These are phyloP conservation scores for Mythimna ferrago DNA, from an alignment of 2,888 invertebrate species.

Conservation along the genomic window DNA sequence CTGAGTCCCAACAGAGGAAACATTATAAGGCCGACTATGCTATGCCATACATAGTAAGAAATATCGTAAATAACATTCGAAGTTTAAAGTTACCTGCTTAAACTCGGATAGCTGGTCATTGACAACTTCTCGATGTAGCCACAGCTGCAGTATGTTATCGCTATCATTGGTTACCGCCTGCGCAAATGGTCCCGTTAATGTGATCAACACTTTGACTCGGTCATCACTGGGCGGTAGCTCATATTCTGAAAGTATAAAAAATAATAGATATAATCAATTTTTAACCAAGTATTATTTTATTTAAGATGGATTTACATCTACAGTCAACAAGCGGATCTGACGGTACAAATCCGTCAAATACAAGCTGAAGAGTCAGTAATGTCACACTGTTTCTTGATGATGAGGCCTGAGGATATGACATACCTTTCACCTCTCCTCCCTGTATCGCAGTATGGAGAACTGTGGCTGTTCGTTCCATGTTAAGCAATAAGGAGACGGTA, in stretches of 20 bases:
- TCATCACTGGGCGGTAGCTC: conserved; percentile 67
- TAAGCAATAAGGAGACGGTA: conserved; percentile 92
- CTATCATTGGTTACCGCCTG: conserved; percentile 65
- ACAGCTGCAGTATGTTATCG: conserved; percentile 70
- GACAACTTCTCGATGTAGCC: conserved; percentile 68
- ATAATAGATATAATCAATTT: neutral
- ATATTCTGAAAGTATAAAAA: conserved; percentile 75
- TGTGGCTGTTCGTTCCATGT: conserved; percentile 91
- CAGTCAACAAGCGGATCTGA: too few species aligned
- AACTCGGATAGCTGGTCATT: conserved; percentile 39
- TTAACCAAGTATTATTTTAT: too few species aligned
- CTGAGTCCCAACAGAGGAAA: too few species aligned
- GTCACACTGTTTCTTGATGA: neutral
- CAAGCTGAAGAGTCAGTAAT: too few species aligned
- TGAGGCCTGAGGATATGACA: neutral
- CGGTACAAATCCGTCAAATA: too few species aligned
- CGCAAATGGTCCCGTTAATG: conserved; percentile 79
- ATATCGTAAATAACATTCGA: too few species aligned
- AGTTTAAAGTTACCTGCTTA: conserved; percentile 65
- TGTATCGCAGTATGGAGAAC: conserved; percentile 92
- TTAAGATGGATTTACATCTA: too few species aligned
- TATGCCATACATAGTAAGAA: too few species aligned
- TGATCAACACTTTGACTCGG: conserved; percentile 70
- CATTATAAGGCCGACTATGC: too few species aligned
- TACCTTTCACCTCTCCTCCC: conserved; percentile 87